Evolutionary conservation across 1,140 invertebrate genomes (phyloP).

Genomic region (Zaprionus taronus): DNA sequence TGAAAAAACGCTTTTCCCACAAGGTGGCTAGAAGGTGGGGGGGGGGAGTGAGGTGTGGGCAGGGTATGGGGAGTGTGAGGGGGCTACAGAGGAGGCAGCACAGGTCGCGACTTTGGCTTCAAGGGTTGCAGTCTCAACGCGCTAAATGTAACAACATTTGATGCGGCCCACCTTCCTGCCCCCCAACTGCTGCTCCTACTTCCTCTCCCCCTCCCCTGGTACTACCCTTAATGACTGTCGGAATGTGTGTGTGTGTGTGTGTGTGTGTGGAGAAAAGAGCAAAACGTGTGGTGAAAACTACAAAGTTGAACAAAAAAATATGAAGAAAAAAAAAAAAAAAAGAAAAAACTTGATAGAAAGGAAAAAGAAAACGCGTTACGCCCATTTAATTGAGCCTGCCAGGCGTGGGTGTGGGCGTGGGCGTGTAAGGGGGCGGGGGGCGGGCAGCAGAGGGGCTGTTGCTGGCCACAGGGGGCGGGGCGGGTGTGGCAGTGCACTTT

Average conservation of each 20-base stretch:
- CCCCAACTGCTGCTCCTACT: neutral
- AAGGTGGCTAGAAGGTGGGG: neutral
- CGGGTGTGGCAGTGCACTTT: constrained; percentile 70
- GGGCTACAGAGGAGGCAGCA: neutral
- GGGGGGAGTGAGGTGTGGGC: neutral
- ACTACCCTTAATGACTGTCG: constrained; percentile 32
- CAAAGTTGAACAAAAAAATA: constrained; percentile 34
- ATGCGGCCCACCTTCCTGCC: neutral
- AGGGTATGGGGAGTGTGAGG: neutral
- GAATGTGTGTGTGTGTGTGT: constrained; percentile 1
- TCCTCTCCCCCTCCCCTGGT: neutral
- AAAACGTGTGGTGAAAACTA: constrained; percentile 26
- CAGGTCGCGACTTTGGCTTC: neutral
- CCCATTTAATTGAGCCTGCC: constrained; percentile 69
- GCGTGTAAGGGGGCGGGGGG: neutral
- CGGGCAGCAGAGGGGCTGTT: neutral
- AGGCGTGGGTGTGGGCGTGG: neutral
- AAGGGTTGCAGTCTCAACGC: constrained; percentile 21
- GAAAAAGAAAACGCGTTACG: constrained; percentile 48
- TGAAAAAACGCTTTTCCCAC: constrained; percentile 63
- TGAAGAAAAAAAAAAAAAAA: constrained; percentile 12
- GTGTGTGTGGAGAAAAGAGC: neutral
- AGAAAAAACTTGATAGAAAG: constrained; percentile 15
- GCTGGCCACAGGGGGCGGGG: neutral
- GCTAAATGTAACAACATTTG: constrained; percentile 46